Evolutionary conservation across 2,888 invertebrate species (phyloP), one percentile per base, ranked within the genome.

Genomic region (Diplazon laetatorius): DNA sequence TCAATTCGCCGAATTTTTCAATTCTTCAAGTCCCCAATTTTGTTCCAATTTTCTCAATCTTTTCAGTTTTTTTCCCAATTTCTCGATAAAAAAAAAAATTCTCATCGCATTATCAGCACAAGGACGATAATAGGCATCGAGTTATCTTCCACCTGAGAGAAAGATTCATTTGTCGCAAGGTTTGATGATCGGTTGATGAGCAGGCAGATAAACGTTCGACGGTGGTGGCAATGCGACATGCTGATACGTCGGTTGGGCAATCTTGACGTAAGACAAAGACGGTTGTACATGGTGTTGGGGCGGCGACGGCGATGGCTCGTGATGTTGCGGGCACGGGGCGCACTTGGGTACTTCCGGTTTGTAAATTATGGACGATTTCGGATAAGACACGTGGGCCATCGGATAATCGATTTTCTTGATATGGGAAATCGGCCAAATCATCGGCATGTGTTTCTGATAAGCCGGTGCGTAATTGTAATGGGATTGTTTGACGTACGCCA

Each of bases 401-500:
- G 77, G 59, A 25, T 65, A 69, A 1, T 78, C 78, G 50, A 69
- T 52, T 68, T 77, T 77, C 44, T 74, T 74, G 0, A 74, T 55
- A 1, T 37, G 48, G 0, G 22, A 57, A 0, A 16, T 14, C 6
- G 65, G 78, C 78, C 78, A 78, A 0, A 66, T 8, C 42, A 60
- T 48, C 12, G 63, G 69, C 35, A 82, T 70, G 3, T 83, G 84
- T 14, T 87, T 84, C 30, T 88, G 84, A 72, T 86, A 87, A 52
- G 82, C 84, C 0, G 89, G 89, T 0, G 86, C 85, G 73, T 89
- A 87, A 0, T 85, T 79, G n/a, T 81, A 82, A 0, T 83, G 46
- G 1, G 89, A 88, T 22, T 59, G 59, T 59, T 90, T 89, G 14
- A 86, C 84, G 2, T 87, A 83, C 10, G 84, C 35, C 0, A 84